These are phyloP conservation scores for Drosophila lini DNA, from an alignment of 1,140 invertebrate genomes.

Conservation along the genomic window DNA sequence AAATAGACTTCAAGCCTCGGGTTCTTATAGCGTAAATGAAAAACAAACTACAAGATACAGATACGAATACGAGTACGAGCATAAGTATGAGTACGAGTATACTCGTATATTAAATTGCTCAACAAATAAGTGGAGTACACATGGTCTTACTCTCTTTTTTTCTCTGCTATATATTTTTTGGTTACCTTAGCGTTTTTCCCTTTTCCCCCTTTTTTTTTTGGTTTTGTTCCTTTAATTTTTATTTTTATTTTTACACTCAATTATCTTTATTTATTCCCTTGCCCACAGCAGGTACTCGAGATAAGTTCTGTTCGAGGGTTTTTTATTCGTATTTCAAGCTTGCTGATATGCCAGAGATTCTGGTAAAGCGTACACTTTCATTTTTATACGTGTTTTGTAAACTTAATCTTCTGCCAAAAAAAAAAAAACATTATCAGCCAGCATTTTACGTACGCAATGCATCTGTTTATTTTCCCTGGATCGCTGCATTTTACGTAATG, in stretches of 20 bases:
- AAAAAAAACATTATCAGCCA: slow-evolving; percentile 28
- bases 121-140: slow-evolving; percentile 48
- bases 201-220: slow-evolving; percentile 42
- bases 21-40: slow-evolving; percentile 52
- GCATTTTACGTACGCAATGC: slow-evolving; percentile 41
- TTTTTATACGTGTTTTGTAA: slow-evolving; percentile 35
- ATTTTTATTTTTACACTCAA: slow-evolving; percentile 54
- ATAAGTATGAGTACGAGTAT: not conserved
- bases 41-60: slow-evolving; percentile 66
- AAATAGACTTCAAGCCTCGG: slow-evolving; percentile 24
- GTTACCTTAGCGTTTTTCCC: slow-evolving; percentile 41
- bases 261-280: slow-evolving; percentile 64
- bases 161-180: slow-evolving; percentile 16
- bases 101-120: slow-evolving; percentile 64
- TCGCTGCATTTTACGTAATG: slow-evolving; percentile 44
- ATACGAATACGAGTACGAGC: not conserved
- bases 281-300: slow-evolving; percentile 48
- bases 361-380: slow-evolving; percentile 59
- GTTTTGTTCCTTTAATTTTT: slow-evolving; percentile 19
- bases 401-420: slow-evolving; percentile 31
- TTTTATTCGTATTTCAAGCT: slow-evolving; percentile 15
- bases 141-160: slow-evolving; percentile 1
- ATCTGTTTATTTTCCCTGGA: slow-evolving; percentile 42
- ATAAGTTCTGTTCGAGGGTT: slow-evolving; percentile 45
- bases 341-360: slow-evolving; percentile 40